phyloP scores from a whole-genome alignment of 2,113 vertebrate species.

The Litocranius walleri region DNA sequence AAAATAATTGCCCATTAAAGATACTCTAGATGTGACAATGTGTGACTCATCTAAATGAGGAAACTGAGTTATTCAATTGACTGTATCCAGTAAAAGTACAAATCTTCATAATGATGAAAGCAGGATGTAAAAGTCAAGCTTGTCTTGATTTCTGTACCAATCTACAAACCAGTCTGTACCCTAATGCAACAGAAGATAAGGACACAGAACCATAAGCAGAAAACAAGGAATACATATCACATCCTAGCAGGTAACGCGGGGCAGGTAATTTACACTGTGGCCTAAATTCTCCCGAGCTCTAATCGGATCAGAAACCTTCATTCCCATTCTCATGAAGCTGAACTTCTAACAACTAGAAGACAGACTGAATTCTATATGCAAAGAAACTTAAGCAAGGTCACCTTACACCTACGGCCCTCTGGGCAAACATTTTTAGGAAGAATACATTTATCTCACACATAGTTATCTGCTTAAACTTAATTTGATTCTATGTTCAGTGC shows the following conservation, averaged over 20 bases:
- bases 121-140: background rate
- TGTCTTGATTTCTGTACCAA: background rate
- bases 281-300: background rate
- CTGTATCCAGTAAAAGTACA: conserved; percentile 42
- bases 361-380: background rate
- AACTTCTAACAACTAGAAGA: background rate
- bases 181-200: background rate
- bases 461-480: conserved; percentile 28
- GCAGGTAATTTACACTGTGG: background rate
- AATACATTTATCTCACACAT: background rate
- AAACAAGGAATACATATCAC: background rate
- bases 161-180: background rate
- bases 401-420: background rate
- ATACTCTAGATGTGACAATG: background rate
- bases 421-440: background rate
- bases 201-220: background rate
- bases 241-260: background rate
- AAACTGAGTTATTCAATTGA: background rate
- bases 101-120: conserved; percentile 22
- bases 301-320: background rate
- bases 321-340: background rate
- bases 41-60: background rate
- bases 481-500: background rate
- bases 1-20: background rate
- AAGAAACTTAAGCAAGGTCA: background rate